These are phyloP conservation scores for Bembecia ichneumoniformis DNA, from an alignment of 2,888 invertebrate genomes.

Conservation along the genomic window DNA sequence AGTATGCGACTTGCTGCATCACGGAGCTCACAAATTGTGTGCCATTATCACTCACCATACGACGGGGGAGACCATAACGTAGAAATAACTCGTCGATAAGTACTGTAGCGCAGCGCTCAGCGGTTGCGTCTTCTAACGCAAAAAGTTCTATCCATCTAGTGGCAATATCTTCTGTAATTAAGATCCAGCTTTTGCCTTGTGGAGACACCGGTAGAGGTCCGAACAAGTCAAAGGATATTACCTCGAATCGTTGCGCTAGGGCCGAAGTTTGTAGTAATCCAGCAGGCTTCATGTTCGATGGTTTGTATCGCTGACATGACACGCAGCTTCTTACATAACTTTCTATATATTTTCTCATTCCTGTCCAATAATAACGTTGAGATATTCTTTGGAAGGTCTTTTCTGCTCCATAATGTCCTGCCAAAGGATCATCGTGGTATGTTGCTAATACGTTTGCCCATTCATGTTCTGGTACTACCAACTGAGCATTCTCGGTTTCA, in stretches of 20 bases:
- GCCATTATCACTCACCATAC: slow-evolving; percentile 28
- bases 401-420: slow-evolving; percentile 11
- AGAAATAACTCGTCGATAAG: slow-evolving; percentile 14
- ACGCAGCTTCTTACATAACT: slow-evolving; percentile 11
- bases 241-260: slow-evolving; percentile 8
- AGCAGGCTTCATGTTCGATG: too few relatives aligned
- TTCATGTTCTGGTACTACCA: slow-evolving; percentile 14
- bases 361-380: slow-evolving; percentile 11
- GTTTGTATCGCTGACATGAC: slow-evolving; percentile 13
- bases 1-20: slow-evolving; percentile 11
- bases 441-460: too few relatives aligned
- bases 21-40: slow-evolving; percentile 14
- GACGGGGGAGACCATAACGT: slow-evolving; percentile 22
- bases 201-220: slow-evolving; percentile 9
- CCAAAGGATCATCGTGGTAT: too few relatives aligned
- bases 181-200: slow-evolving; percentile 12
- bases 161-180: slow-evolving; percentile 12
- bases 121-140: slow-evolving; percentile 17
- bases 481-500: slow-evolving; percentile 10
- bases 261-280: slow-evolving; percentile 5
- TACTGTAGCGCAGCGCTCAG: slow-evolving; percentile 10
- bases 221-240: slow-evolving; percentile 13
- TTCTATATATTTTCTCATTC: slow-evolving; percentile 11
- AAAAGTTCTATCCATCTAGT: slow-evolving; percentile 6
- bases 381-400: slow-evolving; percentile 5